Base-by-base conservation (phyloP, 2,113 vertebrate genomes). In the Thalassarche chlororhynchos region DNA sequence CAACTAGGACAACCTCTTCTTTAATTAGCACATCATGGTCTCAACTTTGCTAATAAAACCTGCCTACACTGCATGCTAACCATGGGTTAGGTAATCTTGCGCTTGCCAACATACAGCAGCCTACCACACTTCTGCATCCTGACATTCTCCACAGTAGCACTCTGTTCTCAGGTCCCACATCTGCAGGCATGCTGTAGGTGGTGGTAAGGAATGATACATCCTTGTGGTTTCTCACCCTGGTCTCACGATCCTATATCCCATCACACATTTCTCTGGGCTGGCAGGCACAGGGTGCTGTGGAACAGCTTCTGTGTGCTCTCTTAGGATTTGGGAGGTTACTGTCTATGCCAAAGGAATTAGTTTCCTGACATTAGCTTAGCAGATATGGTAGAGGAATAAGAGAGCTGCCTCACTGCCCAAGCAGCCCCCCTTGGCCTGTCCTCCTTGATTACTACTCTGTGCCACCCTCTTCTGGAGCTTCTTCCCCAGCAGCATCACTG, bases 21-120 rank as follows among this genome's bases (percentile, higher is more conserved):
- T 96, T 97, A 96, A 93, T 96, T 97, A 95, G 95, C 76, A 78
- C 90, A 81, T 80, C 79, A 12, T 84, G 82, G 79, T 92, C 82
- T 97, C 78, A 95, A 90, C 89, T 96, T 86, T 89, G 87, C 66
- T 97, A 95, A 93, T 97, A 86, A 85, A 95, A 76, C 91, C 93
- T 96, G 91, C 94, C 94, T 47, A 96, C 94, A 89, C 87, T 86
- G 51, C 64, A 15, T 44, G 71, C 76, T 92, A 88, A 93, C 93
- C 95, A 70, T 47, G 76, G 68, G 36, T 93, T 95, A 92, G 85
- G 71, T 92, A 93, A 95, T 92, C 71, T 54, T 4, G 4, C 5
- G 0, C 90, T 90, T 95, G 76, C 82, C 90, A 84, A 58, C 92
- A 86, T 74, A 93, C 6, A 11, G 47, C 92, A 92, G 70, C 85